Conservation (phyloP, 2,888 invertebrate species). For the Willowsia nigromaculata region DNA sequence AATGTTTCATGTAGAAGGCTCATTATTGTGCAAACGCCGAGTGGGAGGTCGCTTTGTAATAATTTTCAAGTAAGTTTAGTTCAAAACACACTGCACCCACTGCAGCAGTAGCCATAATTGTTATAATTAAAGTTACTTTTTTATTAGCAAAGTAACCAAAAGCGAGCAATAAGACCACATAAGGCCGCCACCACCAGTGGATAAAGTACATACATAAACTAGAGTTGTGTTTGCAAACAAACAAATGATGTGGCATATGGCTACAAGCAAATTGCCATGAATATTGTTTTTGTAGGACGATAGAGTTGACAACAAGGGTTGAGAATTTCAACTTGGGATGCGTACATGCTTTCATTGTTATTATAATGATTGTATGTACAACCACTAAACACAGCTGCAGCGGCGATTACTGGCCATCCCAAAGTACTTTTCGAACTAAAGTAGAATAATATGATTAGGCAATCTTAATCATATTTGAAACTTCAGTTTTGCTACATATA, state of each 20-base stretch:
- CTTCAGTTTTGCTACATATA: no score
- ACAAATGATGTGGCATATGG: background rate
- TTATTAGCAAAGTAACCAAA: conserved; percentile 36
- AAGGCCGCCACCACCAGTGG: background rate
- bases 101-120: conserved; percentile 6
- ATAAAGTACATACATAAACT: conserved; percentile 13
- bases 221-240: background rate
- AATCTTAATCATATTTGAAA: no score
- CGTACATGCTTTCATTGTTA: no score
- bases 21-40: background rate
- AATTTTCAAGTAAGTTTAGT: conserved; percentile 18
- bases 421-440: no score
- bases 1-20: background rate
- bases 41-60: conserved; percentile 62
- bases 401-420: no score
- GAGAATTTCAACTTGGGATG: background rate
- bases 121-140: conserved; percentile 40
- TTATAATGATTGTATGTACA: no score
- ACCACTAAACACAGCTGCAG: no score
- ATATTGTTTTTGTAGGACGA: background rate
- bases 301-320: background rate
- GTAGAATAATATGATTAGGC: background rate
- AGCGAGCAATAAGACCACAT: background rate
- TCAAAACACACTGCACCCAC: background rate
- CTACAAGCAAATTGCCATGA: no score